Evolutionary conservation across 2,797 vertebrate genomes (phyloP), one percentile per base, ranked within the genome.

Genomic region (Peromyscus nudipes): DNA sequence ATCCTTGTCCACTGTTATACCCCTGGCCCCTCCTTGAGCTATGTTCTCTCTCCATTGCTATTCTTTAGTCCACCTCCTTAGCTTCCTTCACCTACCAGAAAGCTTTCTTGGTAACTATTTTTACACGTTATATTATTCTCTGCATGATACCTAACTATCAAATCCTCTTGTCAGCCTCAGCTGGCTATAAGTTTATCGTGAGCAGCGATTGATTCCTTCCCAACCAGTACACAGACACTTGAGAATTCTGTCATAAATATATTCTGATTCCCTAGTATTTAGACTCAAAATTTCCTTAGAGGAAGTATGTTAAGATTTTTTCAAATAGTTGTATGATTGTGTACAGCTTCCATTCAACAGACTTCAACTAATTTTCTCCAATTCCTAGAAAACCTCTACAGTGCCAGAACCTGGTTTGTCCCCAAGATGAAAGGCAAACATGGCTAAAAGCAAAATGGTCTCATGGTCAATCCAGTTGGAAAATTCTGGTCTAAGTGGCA

Each of bases 221-320:
- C 37, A 40, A 0, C 3, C 55, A 37, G 19, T 17, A 65, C 23
- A 9, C 62, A 77, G 7, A 76, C 23, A 49, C 85, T 27, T n/a
- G 4, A 17, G 75, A 85, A 0, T 71, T 81, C 46, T 81, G 27
- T 60, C 81, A 69, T 75, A 84, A 92, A 46, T 84, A n/a, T 64
- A 76, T 81, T 67, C 88, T 89, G 11, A 93, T 79, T 88, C 23
- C 60, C 69, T 83, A 73, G 62, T 67, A 81, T 81, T 94, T 31
- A 87, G 40, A 52, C 46, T 95, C 25, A 69, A 34, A 91, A 71
- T 81, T 81, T 92, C 43, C 92, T 8, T 71, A 83, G 73, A 37
- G 10, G 83, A 96, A 91, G 69, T 52, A 12, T 21, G 55, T 67
- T 37, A 79, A 40, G 21, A 29, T 37, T 52, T 40, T 88, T 46